phyloP scores from a whole-genome alignment of 2,888 invertebrate species.

The Hemithea aestivaria region DNA sequence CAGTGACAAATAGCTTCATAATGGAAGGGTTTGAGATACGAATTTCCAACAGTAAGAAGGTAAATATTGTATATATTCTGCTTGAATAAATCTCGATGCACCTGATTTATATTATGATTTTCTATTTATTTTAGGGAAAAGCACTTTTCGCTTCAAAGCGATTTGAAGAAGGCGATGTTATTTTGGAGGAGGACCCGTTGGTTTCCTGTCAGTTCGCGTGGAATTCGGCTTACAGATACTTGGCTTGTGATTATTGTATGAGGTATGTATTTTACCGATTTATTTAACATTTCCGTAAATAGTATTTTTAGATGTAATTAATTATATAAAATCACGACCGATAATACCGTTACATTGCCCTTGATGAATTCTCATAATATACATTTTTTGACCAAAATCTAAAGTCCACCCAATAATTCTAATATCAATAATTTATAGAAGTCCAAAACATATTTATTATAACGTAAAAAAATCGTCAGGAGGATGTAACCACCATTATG shows the following conservation, averaged over 20 bases:
- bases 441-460: too few relatives aligned
- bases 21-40: conserved; percentile 69
- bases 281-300: too few relatives aligned
- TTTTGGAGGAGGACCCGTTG: conserved; percentile 93
- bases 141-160: conserved; percentile 87
- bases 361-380: too few relatives aligned
- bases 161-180: conserved; percentile 85
- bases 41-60: conserved; percentile 62
- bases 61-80: conserved; percentile 24
- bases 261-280: conserved; percentile 62
- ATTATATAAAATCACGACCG: too few relatives aligned
- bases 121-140: conserved; percentile 82
- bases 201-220: conserved; percentile 95
- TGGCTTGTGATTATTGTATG: conserved; percentile 95
- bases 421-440: too few relatives aligned
- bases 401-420: too few relatives aligned
- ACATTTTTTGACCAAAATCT: too few relatives aligned
- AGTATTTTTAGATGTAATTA: too few relatives aligned
- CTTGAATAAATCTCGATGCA: too few relatives aligned
- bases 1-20: neutral
- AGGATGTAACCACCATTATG: too few relatives aligned
- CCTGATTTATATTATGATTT: neutral
- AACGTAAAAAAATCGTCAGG: too few relatives aligned
- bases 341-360: too few relatives aligned
- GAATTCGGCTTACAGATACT: conserved; percentile 92